Evolutionary conservation across 2,888 invertebrate species (phyloP), one percentile per base, ranked within the genome.

Genomic region (Encarsia formosa): DNA sequence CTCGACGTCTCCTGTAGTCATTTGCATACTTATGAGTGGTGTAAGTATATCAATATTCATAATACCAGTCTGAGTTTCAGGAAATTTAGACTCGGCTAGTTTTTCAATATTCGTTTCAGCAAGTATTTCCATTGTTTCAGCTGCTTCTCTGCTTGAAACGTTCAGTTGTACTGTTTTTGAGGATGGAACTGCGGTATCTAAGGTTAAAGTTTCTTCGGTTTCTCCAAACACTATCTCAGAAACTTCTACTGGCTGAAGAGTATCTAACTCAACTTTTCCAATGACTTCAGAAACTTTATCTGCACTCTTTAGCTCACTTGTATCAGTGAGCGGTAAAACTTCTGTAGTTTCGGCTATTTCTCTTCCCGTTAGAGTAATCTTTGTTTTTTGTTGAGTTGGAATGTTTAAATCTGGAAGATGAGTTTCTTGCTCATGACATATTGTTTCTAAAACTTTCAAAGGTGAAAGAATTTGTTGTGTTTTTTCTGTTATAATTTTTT

Each of bases 261-360:
- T 66, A 26, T 69, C 68, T n/a, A 70, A 22, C 38, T 65, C 63
- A n/a, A 61, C 54, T 37, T 56, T 60, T 18, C 66, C 66, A 23
- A 52, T 49, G 26, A 26, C 26, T 52, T 49, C 5, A 11, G 19
- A 16, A 34, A 41, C 2, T 13, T 9, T 59, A 18, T 5, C 23
- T 13, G 5, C 6, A 16, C 26, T 61, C 5, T 15, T 15, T 9
- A n/a, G 8, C 56, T 37, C 63, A 63, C 67, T 68, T 1, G 61
- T 56, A 35, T 48, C 63, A 13, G 57, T 42, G 31, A 68, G 56
- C 4, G 68, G 61, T 40, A 66, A 19, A 2, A 68, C 53, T 49
- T 70, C 63, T 23, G 54, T 57, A 49, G 70, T 71, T 63, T 76
- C 66, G 9, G 74, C 73, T 39, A 73, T 64, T 61, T 74, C 73